These are phyloP conservation scores for Pemphigus obesinymphae DNA, from an alignment of 1,140 invertebrate species.

Conservation along the genomic window DNA sequence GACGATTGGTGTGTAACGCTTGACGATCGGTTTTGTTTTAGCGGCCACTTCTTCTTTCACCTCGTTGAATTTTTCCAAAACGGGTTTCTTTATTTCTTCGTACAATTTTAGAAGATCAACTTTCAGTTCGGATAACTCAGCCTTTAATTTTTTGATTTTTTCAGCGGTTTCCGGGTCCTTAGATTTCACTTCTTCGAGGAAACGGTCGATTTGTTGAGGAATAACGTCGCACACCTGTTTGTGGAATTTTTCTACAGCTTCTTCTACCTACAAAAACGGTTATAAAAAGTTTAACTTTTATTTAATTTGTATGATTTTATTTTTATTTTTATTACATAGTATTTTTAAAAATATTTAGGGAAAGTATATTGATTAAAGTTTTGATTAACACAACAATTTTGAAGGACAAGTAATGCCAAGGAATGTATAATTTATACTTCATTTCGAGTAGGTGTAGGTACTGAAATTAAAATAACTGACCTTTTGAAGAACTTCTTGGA, in stretches of 20 bases:
- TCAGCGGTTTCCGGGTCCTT: background rate
- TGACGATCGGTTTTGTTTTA: slow-evolving; percentile 30
- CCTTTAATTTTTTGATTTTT: slow-evolving; percentile 14
- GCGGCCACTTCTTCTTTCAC: background rate
- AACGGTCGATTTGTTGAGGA: background rate
- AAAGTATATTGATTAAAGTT: background rate
- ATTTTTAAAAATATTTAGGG: background rate
- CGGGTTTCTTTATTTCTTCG: background rate
- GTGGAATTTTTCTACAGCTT: background rate
- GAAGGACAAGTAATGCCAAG: too few relatives aligned
- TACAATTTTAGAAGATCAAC: background rate
- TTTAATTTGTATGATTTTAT: background rate
- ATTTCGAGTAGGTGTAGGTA: background rate
- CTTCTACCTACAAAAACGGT: background rate
- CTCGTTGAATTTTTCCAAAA: background rate
- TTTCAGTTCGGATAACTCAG: background rate
- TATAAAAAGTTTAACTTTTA: background rate
- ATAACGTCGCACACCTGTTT: background rate
- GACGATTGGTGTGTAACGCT: slow-evolving; percentile 12
- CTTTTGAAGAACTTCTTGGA: background rate
- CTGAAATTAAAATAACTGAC: background rate
- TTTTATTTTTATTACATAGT: background rate
- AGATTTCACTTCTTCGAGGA: background rate
- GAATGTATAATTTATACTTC: too few relatives aligned
- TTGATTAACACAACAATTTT: background rate